These are phyloP conservation scores for Lynx canadensis DNA, from an alignment of 2,113 vertebrate species.

Conservation along the genomic window DNA sequence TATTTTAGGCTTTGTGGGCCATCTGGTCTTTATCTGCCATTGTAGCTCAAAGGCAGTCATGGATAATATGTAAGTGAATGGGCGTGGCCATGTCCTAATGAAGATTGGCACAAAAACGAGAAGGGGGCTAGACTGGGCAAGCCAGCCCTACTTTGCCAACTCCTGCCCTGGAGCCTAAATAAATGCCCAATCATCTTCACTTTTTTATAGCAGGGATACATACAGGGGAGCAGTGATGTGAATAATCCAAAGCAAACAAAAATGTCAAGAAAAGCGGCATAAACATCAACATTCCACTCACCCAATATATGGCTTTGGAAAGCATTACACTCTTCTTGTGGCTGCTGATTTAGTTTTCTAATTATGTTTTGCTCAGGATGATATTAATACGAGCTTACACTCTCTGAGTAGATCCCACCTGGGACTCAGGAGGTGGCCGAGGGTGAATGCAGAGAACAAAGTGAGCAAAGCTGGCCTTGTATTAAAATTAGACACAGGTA, in stretches of 20 bases:
- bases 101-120: neutral
- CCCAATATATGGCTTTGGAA: neutral
- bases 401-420: constrained; percentile 35
- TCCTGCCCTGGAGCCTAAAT: neutral
- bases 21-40: neutral
- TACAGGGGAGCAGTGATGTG: neutral
- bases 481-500: constrained; percentile 74
- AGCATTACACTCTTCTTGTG: neutral
- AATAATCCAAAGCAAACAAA: constrained; percentile 18
- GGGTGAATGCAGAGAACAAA: constrained; percentile 1
- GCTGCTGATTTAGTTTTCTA: constrained; percentile 69
- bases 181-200: neutral
- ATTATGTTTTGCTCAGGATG: constrained; percentile 71
- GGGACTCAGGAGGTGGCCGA: neutral
- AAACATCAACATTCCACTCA: neutral
- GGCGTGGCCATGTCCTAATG: neutral
- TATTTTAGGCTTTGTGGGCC: neutral
- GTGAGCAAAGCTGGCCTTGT: constrained; percentile 6
- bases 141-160: neutral
- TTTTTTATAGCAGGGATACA: neutral
- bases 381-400: constrained; percentile 60
- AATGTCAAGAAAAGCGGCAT: neutral
- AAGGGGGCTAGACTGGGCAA: too few species aligned
- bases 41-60: neutral
- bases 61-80: neutral